These are phyloP conservation scores for Erinaceus europaeus DNA, from an alignment of 2,113 vertebrate species.

Conservation along the genomic window DNA sequence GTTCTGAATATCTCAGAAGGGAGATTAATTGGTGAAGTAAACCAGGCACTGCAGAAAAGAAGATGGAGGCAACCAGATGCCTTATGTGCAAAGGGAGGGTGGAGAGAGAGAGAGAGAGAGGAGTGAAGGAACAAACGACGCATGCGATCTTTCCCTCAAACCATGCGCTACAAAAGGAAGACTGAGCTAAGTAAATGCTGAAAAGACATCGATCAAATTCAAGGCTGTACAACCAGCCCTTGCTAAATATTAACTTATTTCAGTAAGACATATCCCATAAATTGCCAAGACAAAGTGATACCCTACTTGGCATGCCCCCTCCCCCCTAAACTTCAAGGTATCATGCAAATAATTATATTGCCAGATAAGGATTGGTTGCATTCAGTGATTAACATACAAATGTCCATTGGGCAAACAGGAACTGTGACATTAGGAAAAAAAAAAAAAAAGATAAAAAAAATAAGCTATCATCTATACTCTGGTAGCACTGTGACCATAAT, in stretches of 20 bases:
- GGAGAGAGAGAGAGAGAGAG: constrained; percentile 76
- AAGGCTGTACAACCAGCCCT: constrained; percentile 84
- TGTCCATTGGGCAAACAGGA: constrained; percentile 75
- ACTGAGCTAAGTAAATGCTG: constrained; percentile 87
- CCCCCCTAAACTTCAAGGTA: constrained; percentile 81
- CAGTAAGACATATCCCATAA: constrained; percentile 81
- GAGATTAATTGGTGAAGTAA: constrained; percentile 79
- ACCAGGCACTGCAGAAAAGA: constrained; percentile 82
- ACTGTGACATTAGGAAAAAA: constrained; percentile 77
- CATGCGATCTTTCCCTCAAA: constrained; percentile 87
- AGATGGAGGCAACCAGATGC: constrained; percentile 71
- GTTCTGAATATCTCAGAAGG: constrained; percentile 75
- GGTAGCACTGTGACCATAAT: constrained; percentile 88
- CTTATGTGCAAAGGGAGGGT: constrained; percentile 42
- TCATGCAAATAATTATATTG: constrained; percentile 90
- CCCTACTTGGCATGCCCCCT: constrained; percentile 83
- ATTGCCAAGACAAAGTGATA: constrained; percentile 85
- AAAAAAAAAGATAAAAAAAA: constrained; percentile 78
- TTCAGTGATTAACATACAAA: constrained; percentile 85
- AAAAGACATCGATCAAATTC: constrained; percentile 85
- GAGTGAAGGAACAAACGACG: constrained; percentile 84
- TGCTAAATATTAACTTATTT: constrained; percentile 82
- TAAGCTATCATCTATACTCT: constrained; percentile 84
- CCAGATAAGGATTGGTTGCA: constrained; percentile 82
- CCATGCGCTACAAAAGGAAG: constrained; percentile 90